Evolutionary conservation across 2,888 invertebrate genomes (phyloP).

Genomic region (Eremobia ochroleuca): DNA sequence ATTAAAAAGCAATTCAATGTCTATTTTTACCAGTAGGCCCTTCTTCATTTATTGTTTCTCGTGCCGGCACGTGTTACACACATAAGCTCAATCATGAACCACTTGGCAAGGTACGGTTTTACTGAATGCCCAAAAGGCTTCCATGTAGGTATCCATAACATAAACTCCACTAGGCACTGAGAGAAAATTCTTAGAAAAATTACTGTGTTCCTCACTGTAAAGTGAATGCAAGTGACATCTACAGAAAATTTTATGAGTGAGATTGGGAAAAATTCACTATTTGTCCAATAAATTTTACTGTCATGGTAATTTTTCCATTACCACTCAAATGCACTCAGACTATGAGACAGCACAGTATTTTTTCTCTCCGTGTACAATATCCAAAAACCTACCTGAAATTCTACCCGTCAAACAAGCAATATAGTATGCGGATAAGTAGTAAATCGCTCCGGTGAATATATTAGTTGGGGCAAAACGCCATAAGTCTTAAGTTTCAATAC

Average conservation of each 20-base stretch:
- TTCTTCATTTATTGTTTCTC: background rate
- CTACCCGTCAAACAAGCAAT: slow-evolving; percentile 42
- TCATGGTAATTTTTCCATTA: no score
- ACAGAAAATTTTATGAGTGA: no score
- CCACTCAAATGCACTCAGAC: no score
- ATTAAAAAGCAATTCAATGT: no score
- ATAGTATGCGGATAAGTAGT: slow-evolving; percentile 35
- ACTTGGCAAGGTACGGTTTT: background rate
- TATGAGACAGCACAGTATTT: no score
- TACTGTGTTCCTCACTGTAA: no score
- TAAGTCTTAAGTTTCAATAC: slow-evolving; percentile 69
- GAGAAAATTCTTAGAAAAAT: no score
- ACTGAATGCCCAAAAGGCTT: background rate
- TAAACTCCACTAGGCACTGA: background rate
- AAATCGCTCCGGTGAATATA: slow-evolving; percentile 58
- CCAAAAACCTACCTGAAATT: background rate
- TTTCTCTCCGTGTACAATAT: no score
- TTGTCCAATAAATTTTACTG: no score
- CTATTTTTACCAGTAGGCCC: no score
- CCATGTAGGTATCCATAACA: background rate
- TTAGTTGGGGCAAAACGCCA: slow-evolving; percentile 58
- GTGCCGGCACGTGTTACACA: background rate
- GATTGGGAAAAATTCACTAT: no score
- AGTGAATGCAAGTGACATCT: no score
- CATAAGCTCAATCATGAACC: background rate